These are phyloP conservation scores for Drosophila flavopinicola DNA, from an alignment of 2,888 invertebrate species.

Conservation along the genomic window DNA sequence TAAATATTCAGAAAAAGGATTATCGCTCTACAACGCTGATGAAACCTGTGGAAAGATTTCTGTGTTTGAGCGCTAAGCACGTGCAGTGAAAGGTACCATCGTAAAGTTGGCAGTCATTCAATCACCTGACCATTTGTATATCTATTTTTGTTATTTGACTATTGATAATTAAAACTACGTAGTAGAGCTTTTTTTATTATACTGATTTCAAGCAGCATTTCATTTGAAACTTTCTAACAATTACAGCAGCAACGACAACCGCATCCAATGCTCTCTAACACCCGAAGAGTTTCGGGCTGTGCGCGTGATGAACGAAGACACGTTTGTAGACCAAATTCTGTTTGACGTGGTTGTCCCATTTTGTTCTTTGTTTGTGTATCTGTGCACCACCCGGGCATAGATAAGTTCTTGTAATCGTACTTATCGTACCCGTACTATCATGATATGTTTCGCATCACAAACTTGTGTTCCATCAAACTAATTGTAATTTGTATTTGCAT, in stretches of 20 bases:
- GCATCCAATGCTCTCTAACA: slow-evolving; percentile 45
- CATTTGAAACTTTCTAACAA: slow-evolving; percentile 20
- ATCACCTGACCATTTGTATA: too few relatives aligned
- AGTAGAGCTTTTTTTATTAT: slow-evolving; percentile 5
- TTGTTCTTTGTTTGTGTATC: slow-evolving; percentile 21
- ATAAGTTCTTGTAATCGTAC: slow-evolving; percentile 17
- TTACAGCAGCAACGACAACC: slow-evolving; percentile 47
- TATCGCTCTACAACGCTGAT: slow-evolving; percentile 5
- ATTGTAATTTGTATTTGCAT: slow-evolving; percentile 23
- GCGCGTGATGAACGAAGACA: slow-evolving; percentile 67
- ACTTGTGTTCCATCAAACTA: slow-evolving; percentile 27
- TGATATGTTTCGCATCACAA: slow-evolving; percentile 20
- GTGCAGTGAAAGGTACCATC: too few relatives aligned
- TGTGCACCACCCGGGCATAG: background rate
- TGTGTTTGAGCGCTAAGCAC: background rate
- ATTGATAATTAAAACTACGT: too few relatives aligned
- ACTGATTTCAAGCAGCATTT: background rate
- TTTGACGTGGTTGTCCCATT: slow-evolving; percentile 22
- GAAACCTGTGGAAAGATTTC: slow-evolving; percentile 7
- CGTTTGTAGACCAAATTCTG: slow-evolving; percentile 57
- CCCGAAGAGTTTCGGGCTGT: slow-evolving; percentile 62
- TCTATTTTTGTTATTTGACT: too few relatives aligned
- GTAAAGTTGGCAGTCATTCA: too few relatives aligned
- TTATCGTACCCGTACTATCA: slow-evolving; percentile 8
- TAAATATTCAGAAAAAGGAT: slow-evolving; percentile 1